Base-by-base conservation (phyloP, 2,113 vertebrate species). In the Gorsachius goisagi region DNA sequence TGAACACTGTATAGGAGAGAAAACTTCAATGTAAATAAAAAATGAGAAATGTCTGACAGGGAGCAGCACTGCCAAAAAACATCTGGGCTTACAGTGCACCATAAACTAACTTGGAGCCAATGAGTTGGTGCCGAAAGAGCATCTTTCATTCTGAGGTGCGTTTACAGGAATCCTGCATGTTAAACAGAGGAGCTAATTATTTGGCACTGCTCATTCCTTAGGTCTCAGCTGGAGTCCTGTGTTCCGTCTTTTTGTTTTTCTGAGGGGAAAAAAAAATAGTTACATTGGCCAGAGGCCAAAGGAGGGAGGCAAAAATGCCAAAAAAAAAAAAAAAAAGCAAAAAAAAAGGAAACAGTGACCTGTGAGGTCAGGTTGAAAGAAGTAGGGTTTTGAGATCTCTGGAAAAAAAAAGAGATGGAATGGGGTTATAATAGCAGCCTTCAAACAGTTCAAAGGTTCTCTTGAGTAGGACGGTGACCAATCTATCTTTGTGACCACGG, bases 301-400 rank as follows among this genome's bases (percentile, higher is more conserved):
- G 47, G 9, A 83, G 4, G 9, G 20, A 88, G 32, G 59, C 12
- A 73, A 91, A 94, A 63, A 55, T 12, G 28, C 1, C 15, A 52
- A 52, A 52, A 52, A 8, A 16, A 53, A 27, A 52, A 52, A 52
- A 52, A 19, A 16, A 30, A 17, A 30, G 37, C 37, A 39, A 53
- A 28, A 53, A 53, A 52, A 52, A 44, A 82, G 85, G 76, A 92
- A 91, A 68, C 30, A 75, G 77, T 90, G 87, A 87, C 81, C 81
- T 73, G 15, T 85, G 66, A 95, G 73, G 49, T 82, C 84, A 64
- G 66, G 52, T 75, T 85, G 66, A 91, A 95, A 95, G 84, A 92
- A 82, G 9, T 8, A 59, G 26, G 41, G 33, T 92, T 89, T 71
- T 64, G 85, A 78, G 72, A 85, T 58, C 58, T 85, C 75, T 49